Percentiles rank a stretch among this genome's conserved stretches.
Evolutionary conservation across 2,888 invertebrate species (phyloP).

Genomic region (Drosophila greeni): DNA sequence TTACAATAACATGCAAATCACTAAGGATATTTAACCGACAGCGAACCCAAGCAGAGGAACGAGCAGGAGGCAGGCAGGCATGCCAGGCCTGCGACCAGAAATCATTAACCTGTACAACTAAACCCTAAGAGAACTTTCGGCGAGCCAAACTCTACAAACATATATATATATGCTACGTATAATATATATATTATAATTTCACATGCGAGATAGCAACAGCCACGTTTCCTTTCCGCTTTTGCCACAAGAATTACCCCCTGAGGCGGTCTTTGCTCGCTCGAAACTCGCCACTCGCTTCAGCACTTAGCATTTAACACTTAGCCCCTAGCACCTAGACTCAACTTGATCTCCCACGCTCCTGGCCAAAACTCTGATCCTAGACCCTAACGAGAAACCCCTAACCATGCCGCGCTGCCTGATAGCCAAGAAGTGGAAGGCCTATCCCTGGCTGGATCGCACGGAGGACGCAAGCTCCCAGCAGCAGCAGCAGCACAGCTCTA

Average conservation of each 20-base stretch:
- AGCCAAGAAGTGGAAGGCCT: conserved; percentile 97
- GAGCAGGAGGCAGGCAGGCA: conserved; percentile 37
- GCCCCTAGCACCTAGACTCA: conserved; percentile 14
- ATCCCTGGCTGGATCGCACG: conserved; percentile 86
- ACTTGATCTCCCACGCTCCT: conserved; percentile 28
- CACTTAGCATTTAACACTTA: conserved; percentile 56
- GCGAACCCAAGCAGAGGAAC: conserved; percentile 7
- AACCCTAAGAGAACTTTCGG: conserved; percentile 60
- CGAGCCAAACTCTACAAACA: conserved; percentile 64
- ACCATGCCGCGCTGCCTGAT: conserved; percentile 95
- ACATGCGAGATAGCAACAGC: conserved; percentile 64
- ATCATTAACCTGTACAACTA: conserved; percentile 45
- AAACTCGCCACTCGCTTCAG: conserved; percentile 64
- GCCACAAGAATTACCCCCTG: conserved; percentile 59
- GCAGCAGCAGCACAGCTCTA: conserved; percentile 37
- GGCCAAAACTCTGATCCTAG: conserved; percentile 22
- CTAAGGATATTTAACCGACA: conserved; percentile 30
- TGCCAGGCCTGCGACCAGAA: conserved; percentile 48
- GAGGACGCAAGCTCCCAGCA: conserved; percentile 67
- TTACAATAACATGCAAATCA: conserved; percentile 37
- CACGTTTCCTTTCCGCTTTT: conserved; percentile 72
- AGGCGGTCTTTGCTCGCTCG: conserved; percentile 70
- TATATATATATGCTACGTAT: conserved; percentile 34
- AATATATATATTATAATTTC: conserved; percentile 53
- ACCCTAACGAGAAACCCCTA: conserved; percentile 6